These are phyloP conservation scores for Notarius lentiginosus DNA, from an alignment of 2,113 vertebrate species.

Conservation along the genomic window DNA sequence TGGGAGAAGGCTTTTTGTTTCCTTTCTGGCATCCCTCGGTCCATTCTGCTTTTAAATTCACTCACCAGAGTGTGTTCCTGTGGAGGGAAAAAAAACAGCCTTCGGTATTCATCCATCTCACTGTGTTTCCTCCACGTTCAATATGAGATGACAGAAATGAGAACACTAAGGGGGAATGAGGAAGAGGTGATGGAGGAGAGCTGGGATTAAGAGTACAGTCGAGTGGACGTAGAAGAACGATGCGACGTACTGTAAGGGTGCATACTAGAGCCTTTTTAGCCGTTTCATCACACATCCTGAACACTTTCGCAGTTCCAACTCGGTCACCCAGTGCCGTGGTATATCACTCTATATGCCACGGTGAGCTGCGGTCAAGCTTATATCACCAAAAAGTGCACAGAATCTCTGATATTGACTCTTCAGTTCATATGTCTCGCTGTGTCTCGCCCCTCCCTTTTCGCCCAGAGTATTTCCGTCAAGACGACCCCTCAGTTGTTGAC, in stretches of 20 bases:
- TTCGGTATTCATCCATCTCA: slow-evolving; percentile 20
- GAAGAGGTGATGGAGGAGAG: slow-evolving; percentile 29
- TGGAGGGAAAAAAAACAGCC: slow-evolving; percentile 9
- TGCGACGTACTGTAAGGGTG: not conserved
- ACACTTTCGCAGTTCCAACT: not conserved
- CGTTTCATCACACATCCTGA: not conserved
- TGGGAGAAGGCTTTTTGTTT: not conserved
- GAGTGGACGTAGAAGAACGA: slow-evolving; percentile 13
- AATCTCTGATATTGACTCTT: not conserved
- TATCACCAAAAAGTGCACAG: not conserved
- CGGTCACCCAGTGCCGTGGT: not conserved
- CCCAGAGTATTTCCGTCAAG: too few species aligned
- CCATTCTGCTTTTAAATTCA: not conserved
- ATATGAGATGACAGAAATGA: slow-evolving; percentile 29
- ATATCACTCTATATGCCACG: not conserved
- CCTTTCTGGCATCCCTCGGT: not conserved
- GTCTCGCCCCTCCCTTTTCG: not conserved
- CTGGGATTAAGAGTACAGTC: slow-evolving; percentile 24
- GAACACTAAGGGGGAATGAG: slow-evolving; percentile 41
- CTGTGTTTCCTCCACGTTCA: slow-evolving; percentile 5
- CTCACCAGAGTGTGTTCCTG: not conserved
- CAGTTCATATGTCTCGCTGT: not conserved
- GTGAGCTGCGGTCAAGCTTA: not conserved
- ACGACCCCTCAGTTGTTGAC: too few species aligned
- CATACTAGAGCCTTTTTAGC: slow-evolving; percentile 13